Evolutionary conservation across 1,140 invertebrate genomes (phyloP).

Genomic region (Zaprionus nigranus): DNA sequence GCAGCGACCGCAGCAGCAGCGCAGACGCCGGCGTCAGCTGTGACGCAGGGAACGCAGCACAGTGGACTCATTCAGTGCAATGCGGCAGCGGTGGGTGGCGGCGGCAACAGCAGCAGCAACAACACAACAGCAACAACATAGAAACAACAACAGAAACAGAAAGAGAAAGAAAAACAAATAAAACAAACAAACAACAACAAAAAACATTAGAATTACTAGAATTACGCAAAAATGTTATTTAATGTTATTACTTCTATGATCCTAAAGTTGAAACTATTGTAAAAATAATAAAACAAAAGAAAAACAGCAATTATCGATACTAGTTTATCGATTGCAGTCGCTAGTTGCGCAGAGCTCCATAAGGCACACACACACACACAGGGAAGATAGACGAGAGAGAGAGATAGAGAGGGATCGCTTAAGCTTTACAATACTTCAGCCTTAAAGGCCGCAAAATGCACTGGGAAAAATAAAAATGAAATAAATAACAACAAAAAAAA

Average conservation of each 20-base stretch:
- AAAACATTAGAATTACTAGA: slow-evolving; percentile 81
- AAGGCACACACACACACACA: slow-evolving; percentile 15
- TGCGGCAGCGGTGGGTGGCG: slow-evolving; percentile 45
- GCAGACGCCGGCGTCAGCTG: slow-evolving; percentile 44
- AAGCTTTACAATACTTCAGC: slow-evolving; percentile 17
- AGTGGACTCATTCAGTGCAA: slow-evolving; percentile 81
- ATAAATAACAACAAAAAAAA: background rate
- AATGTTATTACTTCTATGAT: slow-evolving; percentile 82
- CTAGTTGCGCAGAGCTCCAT: slow-evolving; percentile 30
- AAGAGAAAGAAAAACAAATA: slow-evolving; percentile 51
- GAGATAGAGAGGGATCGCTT: slow-evolving; percentile 14
- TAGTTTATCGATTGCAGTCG: slow-evolving; percentile 35
- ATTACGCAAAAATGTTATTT: slow-evolving; percentile 83
- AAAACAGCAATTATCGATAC: slow-evolving; percentile 47
- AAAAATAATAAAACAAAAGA: slow-evolving; percentile 75
- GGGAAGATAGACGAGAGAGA: slow-evolving; percentile 13
- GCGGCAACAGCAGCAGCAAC: slow-evolving; percentile 33
- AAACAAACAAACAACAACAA: slow-evolving; percentile 60
- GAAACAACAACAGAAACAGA: slow-evolving; percentile 51
- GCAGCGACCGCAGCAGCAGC: slow-evolving; percentile 34
- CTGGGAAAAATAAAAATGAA: slow-evolving; percentile 6
- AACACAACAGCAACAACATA: slow-evolving; percentile 47
- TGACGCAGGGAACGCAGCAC: slow-evolving; percentile 48
- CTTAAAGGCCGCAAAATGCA: slow-evolving; percentile 17
- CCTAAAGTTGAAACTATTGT: slow-evolving; percentile 83